Percentiles rank a stretch among this genome's conserved stretches.
phyloP scores from a whole-genome alignment of 2,113 vertebrate species.

The Tyto alba region DNA sequence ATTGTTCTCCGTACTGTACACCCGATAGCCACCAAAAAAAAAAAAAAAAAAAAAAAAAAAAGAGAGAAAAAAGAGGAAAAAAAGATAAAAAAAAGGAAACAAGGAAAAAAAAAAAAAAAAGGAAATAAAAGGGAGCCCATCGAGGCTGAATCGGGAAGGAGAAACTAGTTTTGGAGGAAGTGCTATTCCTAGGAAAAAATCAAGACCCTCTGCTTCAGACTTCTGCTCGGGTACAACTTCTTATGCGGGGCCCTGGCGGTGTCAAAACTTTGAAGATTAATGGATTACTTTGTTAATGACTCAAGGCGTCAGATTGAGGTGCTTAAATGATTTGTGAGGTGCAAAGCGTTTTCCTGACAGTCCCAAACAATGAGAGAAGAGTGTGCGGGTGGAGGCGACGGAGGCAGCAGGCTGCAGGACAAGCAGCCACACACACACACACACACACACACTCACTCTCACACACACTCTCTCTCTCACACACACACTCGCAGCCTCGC shows the following conservation, averaged over 20 bases:
- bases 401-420: constrained; percentile 66
- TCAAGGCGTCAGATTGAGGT: constrained; percentile 82
- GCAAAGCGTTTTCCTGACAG: constrained; percentile 89
- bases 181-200: constrained; percentile 28
- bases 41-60: not conserved
- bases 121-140: not conserved
- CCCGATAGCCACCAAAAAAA: not conserved
- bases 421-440: constrained; percentile 22
- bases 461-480: not conserved
- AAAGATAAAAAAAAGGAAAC: not conserved
- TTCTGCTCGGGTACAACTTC: constrained; percentile 67
- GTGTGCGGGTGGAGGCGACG: constrained; percentile 79
- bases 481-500: constrained; percentile 27
- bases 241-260: constrained; percentile 73
- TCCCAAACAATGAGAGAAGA: constrained; percentile 88
- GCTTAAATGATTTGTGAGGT: constrained; percentile 86
- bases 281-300: constrained; percentile 89
- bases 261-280: constrained; percentile 90
- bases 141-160: not conserved
- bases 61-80: not conserved
- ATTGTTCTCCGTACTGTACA: constrained; percentile 64
- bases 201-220: constrained; percentile 40
- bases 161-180: constrained; percentile 56
- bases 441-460: not conserved
- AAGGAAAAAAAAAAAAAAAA: not conserved